Percentiles rank a stretch among this genome's conserved stretches.
Conservation (phyloP, 2,797 vertebrate genomes). For the Mareca penelope region DNA sequence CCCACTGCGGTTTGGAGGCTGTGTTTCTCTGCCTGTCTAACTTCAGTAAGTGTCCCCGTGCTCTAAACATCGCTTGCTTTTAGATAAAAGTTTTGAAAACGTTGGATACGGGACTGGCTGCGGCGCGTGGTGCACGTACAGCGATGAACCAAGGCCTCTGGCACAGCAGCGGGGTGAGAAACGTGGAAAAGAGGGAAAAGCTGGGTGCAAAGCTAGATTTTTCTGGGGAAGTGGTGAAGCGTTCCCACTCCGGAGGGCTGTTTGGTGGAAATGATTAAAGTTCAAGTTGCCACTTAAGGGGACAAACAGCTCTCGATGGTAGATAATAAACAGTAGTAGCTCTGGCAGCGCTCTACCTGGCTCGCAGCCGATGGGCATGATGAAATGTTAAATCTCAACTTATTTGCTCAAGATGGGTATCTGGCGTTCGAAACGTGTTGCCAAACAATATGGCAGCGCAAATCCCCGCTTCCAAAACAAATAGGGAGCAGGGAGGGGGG, state of each 20-base stretch:
- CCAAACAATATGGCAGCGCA: slow-evolving; percentile 24
- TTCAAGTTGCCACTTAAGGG: slow-evolving; percentile 38
- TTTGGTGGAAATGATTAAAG: not conserved
- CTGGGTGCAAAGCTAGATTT: not conserved
- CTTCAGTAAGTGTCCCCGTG: rapidly evolving
- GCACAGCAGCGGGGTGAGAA: not conserved
- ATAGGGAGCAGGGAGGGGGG: not conserved
- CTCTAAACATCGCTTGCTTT: not conserved
- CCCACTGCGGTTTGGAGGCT: not conserved
- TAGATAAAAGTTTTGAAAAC: rapidly evolving
- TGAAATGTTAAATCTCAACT: slow-evolving; percentile 29
- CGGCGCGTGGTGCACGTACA: too few relatives aligned
- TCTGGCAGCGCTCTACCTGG: slow-evolving; percentile 8
- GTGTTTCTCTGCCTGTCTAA: not conserved
- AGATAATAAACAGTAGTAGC: slow-evolving; percentile 20
- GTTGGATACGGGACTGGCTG: rapidly evolving
- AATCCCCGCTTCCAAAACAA: not conserved
- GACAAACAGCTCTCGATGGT: not conserved
- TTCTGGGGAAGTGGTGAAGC: not conserved
- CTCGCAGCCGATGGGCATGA: not conserved
- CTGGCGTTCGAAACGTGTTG: not conserved
- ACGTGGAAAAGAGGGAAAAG: not conserved
- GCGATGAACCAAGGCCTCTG: rapidly evolving
- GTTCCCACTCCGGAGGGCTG: not conserved
- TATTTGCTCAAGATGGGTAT: slow-evolving; percentile 50